phyloP scores from a whole-genome alignment of 2,888 invertebrate genomes.

The Dryadula phaetusa region DNA sequence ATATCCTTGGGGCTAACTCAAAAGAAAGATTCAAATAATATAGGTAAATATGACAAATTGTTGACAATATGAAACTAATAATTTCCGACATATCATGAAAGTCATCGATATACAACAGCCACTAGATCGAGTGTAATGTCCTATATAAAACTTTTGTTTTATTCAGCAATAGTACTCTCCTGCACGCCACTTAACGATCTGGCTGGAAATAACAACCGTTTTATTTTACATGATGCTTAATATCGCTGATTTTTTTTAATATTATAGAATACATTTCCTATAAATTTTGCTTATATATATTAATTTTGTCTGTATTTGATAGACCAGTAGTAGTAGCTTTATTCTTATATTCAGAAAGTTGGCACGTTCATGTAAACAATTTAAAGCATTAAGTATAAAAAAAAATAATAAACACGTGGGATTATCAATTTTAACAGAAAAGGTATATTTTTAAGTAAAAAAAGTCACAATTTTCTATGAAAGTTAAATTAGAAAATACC shows the following conservation, averaged over 20 bases:
- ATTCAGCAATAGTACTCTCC: conserved; percentile 20
- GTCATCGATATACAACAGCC: background rate
- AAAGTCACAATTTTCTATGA: conserved; percentile 8
- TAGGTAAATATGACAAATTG: background rate
- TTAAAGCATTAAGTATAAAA: too few relatives aligned
- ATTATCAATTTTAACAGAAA: background rate
- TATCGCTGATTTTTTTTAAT: background rate
- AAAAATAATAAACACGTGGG: background rate
- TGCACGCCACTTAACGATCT: conserved; percentile 19
- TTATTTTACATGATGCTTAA: conserved; percentile 19
- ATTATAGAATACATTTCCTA: background rate
- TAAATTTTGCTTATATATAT: background rate
- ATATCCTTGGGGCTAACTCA: background rate
- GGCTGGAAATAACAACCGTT: conserved; percentile 17
- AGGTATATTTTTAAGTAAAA: background rate
- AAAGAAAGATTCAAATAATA: background rate
- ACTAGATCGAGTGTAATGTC: conserved; percentile 11
- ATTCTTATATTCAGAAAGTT: too few relatives aligned
- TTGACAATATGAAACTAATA: background rate
- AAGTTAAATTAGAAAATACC: background rate
- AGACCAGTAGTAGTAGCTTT: too few relatives aligned
- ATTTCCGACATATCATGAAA: background rate
- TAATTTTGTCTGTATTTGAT: too few relatives aligned
- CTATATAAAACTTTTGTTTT: conserved; percentile 24
- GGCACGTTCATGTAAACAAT: too few relatives aligned